Evolutionary conservation across 2,113 vertebrate species (phyloP).

Genomic region (Leiothrix lutea): DNA sequence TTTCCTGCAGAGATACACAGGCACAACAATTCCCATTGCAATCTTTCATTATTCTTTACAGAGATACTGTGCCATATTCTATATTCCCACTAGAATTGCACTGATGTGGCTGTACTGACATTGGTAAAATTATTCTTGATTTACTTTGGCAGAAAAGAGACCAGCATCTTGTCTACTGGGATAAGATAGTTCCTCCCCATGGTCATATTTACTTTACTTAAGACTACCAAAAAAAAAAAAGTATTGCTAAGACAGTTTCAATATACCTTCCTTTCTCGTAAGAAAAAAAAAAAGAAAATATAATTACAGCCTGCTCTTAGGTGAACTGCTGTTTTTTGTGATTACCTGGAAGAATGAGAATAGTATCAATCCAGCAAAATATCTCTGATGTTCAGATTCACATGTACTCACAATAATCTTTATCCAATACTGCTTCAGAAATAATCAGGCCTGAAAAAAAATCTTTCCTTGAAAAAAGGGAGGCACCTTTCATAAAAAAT

Average conservation of each 20-base stretch:
- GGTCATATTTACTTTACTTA: constrained; percentile 23
- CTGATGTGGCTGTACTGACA: not conserved
- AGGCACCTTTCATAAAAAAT: not conserved
- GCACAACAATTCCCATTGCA: constrained; percentile 39
- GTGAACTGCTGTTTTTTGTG: not conserved
- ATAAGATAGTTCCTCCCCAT: not conserved
- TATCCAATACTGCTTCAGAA: not conserved
- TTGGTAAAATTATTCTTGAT: constrained; percentile 30
- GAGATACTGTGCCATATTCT: not conserved
- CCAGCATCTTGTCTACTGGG: not conserved
- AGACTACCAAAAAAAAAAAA: not conserved
- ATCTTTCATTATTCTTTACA: constrained; percentile 37
- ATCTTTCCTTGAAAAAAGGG: not conserved
- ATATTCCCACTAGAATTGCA: constrained; percentile 6
- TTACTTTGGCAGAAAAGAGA: constrained; percentile 16
- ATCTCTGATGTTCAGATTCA: not conserved
- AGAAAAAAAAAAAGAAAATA: not conserved
- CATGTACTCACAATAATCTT: not conserved
- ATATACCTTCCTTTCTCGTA: not conserved
- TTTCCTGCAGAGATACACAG: constrained; percentile 47
- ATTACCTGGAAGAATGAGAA: not conserved
- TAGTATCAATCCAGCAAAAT: not conserved
- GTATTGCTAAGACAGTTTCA: not conserved
- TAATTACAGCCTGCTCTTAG: not conserved
- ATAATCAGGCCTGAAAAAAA: not conserved